Base-by-base conservation (phyloP, 1,140 invertebrate genomes). In the Drosophila prosaltans region DNA sequence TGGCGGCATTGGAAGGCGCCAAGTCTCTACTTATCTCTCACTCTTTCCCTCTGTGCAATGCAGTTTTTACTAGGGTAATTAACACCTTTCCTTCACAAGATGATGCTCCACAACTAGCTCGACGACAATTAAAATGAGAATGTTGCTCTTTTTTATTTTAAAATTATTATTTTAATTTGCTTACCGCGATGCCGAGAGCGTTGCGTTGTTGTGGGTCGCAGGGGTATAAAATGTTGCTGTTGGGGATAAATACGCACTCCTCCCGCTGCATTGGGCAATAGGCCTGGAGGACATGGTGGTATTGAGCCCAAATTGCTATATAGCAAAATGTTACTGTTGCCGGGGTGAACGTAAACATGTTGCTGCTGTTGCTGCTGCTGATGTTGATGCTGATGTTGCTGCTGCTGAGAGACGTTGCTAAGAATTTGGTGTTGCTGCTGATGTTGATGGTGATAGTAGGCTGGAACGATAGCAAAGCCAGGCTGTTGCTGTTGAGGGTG, bases 61-160 rank as follows among this genome's bases (percentile, higher is more conserved):
- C 83, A 72, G 69, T 72, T 83, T 83, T 89, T 88, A 89, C 80
- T 88, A 80, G 80, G 73, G 84, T 80, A 78, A 88, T 89, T 88
- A 88, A 86, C 83, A 86, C 83, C 83, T 86, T 58, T 77, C 62
- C 43, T 40, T 59, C 30, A 36, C 5, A n/a, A 32, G 45, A 10
- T 10, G 26, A 41, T 30, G 45, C 32, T 24, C 39, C 2, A 9
- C 39, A 16, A 16, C 36, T 11, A 30, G 60, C 24, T 40, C 43
- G 62, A 58, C 62, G 82, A 81, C 78, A 85, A 80, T 80, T 78
- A 72, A 83, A 72, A 65, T 80, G 60, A 39, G 40, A 63, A 51
- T 57, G 71, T 73, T 86, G 10, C 28, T 51, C 7, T 26, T 51
- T 51, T 24, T 10, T 21, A 10, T 51, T 26, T 51, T 10, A 16